These are phyloP conservation scores for Notoglanidium macrostoma DNA, from an alignment of 2,797 vertebrate genomes.

Conservation along the genomic window DNA sequence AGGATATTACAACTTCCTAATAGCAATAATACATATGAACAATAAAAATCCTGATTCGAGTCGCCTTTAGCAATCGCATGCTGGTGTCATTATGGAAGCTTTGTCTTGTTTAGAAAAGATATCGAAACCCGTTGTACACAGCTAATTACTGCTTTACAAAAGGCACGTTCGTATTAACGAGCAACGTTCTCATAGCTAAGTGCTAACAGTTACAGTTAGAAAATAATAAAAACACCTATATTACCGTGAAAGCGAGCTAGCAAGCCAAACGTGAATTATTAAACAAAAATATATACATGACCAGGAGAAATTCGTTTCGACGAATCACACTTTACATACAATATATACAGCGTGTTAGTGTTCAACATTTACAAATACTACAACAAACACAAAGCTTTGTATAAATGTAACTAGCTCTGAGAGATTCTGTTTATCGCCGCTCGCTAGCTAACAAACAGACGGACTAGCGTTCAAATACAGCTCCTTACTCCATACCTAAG, in stretches of 20 bases:
- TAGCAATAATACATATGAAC: neutral
- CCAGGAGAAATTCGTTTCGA: neutral
- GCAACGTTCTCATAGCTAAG: neutral
- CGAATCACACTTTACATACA: neutral
- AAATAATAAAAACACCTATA: neutral
- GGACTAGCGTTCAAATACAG: neutral
- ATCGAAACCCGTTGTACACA: neutral
- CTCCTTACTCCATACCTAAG: neutral
- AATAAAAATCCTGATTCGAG: neutral
- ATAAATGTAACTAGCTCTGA: neutral
- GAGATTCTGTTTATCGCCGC: conserved; percentile 17
- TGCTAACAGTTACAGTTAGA: neutral
- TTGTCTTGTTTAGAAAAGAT: neutral
- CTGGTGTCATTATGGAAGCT: neutral
- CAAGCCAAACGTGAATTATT: neutral
- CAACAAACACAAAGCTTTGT: neutral
- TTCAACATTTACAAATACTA: neutral
- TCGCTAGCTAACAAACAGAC: conserved; percentile 23
- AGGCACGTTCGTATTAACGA: neutral
- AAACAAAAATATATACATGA: neutral
- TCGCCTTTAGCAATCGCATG: conserved; percentile 22
- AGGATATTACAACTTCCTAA: neutral
- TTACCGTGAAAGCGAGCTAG: neutral
- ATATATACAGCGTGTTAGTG: no score
- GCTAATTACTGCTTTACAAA: neutral